phyloP scores from a whole-genome alignment of 2,888 invertebrate genomes.

The Acanthococcus lagerstroemiae region DNA sequence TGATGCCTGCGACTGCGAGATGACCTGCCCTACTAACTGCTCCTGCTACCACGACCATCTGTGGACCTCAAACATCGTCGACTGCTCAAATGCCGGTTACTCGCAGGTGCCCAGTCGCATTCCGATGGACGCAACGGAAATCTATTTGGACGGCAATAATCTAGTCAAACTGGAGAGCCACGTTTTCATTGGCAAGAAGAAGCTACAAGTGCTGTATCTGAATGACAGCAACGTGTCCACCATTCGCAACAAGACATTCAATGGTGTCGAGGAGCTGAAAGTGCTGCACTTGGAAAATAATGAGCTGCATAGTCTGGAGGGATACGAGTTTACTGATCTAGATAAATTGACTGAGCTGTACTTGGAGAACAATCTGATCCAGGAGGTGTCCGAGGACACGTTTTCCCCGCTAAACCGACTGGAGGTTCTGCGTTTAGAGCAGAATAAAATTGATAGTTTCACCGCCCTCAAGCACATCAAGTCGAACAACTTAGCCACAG shows the following conservation, averaged over 20 bases:
- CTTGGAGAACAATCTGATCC: slow-evolving; percentile 64
- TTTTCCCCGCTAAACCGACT: slow-evolving; percentile 62
- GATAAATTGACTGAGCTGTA: slow-evolving; percentile 73
- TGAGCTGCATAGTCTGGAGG: slow-evolving; percentile 64
- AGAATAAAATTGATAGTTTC: slow-evolving; percentile 71
- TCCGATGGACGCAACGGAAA: slow-evolving; percentile 92
- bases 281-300: slow-evolving; percentile 82
- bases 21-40: slow-evolving; percentile 89
- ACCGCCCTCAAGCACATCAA: slow-evolving; percentile 74
- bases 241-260: slow-evolving; percentile 82
- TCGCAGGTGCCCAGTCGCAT: slow-evolving; percentile 75
- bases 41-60: slow-evolving; percentile 90
- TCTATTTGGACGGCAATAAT: slow-evolving; percentile 86
- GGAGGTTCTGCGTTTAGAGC: slow-evolving; percentile 64
- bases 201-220: slow-evolving; percentile 73
- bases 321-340: slow-evolving; percentile 71
- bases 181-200: slow-evolving; percentile 84
- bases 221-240: slow-evolving; percentile 79
- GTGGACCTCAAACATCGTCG: slow-evolving; percentile 87
- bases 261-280: slow-evolving; percentile 66
- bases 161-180: slow-evolving; percentile 78
- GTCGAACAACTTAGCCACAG: slow-evolving; percentile 78
- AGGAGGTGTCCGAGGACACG: slow-evolving; percentile 61
- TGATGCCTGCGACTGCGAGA: slow-evolving; percentile 94
- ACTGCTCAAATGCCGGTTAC: slow-evolving; percentile 74